These are phyloP conservation scores for Zaprionus gabonicus DNA, from an alignment of 1,140 invertebrate genomes.

Conservation along the genomic window DNA sequence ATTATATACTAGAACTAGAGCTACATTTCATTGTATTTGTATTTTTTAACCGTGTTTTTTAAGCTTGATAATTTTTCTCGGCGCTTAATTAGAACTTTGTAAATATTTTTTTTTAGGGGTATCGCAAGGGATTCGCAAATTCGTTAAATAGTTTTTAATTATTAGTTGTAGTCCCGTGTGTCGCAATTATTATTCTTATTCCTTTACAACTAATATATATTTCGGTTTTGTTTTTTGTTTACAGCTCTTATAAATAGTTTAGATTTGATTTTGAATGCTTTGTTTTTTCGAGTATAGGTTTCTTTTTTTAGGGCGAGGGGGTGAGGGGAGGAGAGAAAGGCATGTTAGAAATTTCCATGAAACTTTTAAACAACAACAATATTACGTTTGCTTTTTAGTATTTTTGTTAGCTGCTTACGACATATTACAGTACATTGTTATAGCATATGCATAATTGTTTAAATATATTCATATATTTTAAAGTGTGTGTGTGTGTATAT, in stretches of 20 bases:
- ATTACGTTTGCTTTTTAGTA: slow-evolving; percentile 19
- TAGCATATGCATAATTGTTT: slow-evolving; percentile 32
- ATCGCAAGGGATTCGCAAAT: slow-evolving; percentile 39
- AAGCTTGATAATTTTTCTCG: slow-evolving; percentile 46
- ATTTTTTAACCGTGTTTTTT: slow-evolving; percentile 44
- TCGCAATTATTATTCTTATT: slow-evolving; percentile 11
- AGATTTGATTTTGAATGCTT: slow-evolving; percentile 55
- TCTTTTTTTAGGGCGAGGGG: slow-evolving; percentile 31
- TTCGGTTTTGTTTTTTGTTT: slow-evolving; percentile 1
- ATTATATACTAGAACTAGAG: slow-evolving; percentile 47
- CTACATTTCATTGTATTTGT: slow-evolving; percentile 54
- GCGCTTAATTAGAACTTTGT: slow-evolving; percentile 35
- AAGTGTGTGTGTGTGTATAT: slow-evolving; percentile 19
- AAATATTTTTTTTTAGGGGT: slow-evolving; percentile 18
- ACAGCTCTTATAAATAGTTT: slow-evolving; percentile 16
- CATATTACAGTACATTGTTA: slow-evolving; percentile 38
- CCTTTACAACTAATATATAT: slow-evolving; percentile 36
- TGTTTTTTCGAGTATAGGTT: slow-evolving; percentile 46
- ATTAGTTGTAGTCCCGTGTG: slow-evolving; percentile 5
- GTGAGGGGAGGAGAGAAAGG: slow-evolving; percentile 46
- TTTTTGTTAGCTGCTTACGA: slow-evolving; percentile 39
- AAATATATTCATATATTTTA: slow-evolving; percentile 38
- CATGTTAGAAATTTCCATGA: slow-evolving; percentile 74
- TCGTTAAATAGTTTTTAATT: not conserved
- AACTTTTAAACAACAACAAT: slow-evolving; percentile 64